Conservation (phyloP, 2,113 vertebrate genomes). For the Meriones unguiculatus region DNA sequence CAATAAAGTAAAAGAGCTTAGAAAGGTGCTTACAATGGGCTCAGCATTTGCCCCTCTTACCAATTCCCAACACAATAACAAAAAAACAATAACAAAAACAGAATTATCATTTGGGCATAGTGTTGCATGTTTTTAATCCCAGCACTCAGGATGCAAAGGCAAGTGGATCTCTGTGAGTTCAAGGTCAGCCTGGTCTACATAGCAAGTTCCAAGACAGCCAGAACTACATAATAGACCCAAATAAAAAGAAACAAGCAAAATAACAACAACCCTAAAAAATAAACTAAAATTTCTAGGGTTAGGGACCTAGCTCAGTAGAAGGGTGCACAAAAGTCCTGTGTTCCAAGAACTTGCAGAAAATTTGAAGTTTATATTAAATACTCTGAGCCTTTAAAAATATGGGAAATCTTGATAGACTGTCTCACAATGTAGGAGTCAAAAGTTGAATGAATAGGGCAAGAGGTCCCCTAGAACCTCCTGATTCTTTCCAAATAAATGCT, state of each 20-base stretch:
- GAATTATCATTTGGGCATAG: neutral
- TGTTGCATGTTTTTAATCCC: neutral
- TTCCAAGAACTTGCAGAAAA: slow-evolving; percentile 13
- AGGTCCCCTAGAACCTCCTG: neutral
- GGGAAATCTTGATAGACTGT: neutral
- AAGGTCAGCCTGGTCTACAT: neutral
- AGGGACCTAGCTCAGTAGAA: neutral
- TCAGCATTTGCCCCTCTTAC: neutral
- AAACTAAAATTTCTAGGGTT: neutral
- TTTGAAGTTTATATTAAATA: slow-evolving; percentile 10
- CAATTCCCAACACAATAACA: neutral
- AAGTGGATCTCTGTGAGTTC: neutral
- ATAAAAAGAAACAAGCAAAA: neutral
- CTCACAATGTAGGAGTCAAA: neutral
- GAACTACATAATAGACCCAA: neutral
- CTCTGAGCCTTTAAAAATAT: neutral
- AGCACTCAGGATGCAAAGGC: neutral
- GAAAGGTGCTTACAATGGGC: no score
- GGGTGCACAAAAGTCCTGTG: neutral
- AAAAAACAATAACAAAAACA: neutral
- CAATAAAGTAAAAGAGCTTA: no score
- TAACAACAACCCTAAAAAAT: neutral
- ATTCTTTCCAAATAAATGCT: neutral
- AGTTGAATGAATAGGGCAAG: neutral
- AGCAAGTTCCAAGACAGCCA: neutral